Percentiles rank a stretch among this genome's conserved stretches.
These are phyloP conservation scores for Gnathonemus longibarbis DNA, from an alignment of 2,113 vertebrate species.

Conservation along the genomic window DNA sequence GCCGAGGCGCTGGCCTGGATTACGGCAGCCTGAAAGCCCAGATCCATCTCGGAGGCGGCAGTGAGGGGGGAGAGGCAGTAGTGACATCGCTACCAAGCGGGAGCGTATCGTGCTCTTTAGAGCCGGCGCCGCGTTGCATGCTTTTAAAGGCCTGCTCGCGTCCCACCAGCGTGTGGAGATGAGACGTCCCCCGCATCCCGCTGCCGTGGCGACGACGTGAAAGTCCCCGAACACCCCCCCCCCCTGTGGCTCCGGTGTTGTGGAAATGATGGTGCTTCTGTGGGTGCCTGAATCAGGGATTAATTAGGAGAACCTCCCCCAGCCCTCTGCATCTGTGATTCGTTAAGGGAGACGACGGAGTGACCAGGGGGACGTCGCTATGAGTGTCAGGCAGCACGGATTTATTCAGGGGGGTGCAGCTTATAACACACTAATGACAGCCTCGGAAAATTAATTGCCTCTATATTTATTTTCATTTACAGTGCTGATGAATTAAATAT, in stretches of 20 bases:
- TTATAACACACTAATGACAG: background rate
- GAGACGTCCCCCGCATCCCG: background rate
- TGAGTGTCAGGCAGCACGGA: slow-evolving; percentile 14
- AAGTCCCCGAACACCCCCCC: background rate
- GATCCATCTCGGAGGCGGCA: background rate
- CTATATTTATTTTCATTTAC: slow-evolving; percentile 3
- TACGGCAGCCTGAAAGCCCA: background rate
- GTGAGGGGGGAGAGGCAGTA: background rate
- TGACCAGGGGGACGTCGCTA: slow-evolving; percentile 8
- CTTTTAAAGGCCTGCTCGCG: background rate
- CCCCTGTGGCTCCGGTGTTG: background rate
- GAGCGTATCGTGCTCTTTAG: background rate
- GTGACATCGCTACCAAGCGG: background rate
- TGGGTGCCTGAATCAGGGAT: slow-evolving; percentile 6
- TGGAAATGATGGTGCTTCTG: background rate
- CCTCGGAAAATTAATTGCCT: background rate
- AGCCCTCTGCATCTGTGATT: background rate
- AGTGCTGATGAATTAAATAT: background rate
- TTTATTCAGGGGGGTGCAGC: background rate
- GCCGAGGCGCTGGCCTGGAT: background rate
- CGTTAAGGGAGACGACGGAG: background rate
- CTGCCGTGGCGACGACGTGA: background rate
- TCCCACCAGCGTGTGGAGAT: background rate
- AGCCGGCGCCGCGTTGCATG: background rate
- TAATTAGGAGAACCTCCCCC: slow-evolving; percentile 9